Base-by-base conservation (phyloP, 2,888 invertebrate genomes). In the Pyrgus malvae region DNA sequence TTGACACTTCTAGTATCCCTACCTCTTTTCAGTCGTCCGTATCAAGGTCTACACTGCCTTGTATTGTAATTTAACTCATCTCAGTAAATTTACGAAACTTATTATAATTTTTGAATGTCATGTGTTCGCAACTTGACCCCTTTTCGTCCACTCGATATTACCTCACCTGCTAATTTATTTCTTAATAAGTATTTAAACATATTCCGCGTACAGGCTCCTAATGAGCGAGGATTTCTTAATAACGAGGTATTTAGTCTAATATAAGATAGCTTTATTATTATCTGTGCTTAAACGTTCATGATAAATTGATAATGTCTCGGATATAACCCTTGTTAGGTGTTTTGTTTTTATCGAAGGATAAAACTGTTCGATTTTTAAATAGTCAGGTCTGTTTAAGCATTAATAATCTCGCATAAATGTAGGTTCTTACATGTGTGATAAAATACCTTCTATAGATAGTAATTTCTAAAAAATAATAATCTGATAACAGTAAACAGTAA, bases 31-130 rank as follows among this genome's bases (percentile, higher is more conserved):
- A 23, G 51, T 44, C 42, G 27, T 12, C 12, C 37, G 33, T 3
- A 11, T 6, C 53, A 53, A 53, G 53, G 53, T 53, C 14, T 33
- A 33, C n/a, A 16, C 38, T 35, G 2, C 41, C n/a, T 5, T n/a
- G 23, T 35, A 41, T 44, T 35, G 25, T 37, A 48, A 48, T 60
- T 62, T 56, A 62, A 59, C 59, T 66, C 66, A 67, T 67, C 67
- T 66, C 66, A 59, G 56, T 46, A 42, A 12, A 7, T 64, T 67
- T 67, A 60, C 63, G 65, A 64, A 67, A 66, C 61, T 55, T 67
- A 67, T 65, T 65, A 66, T 60, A 67, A 64, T 65, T 60, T 58
- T 62, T 68, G 64, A 68, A 68, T 68, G 67, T 68, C 67, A 66
- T 64, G 55, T 59, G 53, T 55, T 64, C 60, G 63, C 61, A 55